A percentile compares a stretch with the other conserved stretches of the same genome.
phyloP scores from a whole-genome alignment of 23 tunicate genomes.

The Clavelina lepadiformis region DNA sequence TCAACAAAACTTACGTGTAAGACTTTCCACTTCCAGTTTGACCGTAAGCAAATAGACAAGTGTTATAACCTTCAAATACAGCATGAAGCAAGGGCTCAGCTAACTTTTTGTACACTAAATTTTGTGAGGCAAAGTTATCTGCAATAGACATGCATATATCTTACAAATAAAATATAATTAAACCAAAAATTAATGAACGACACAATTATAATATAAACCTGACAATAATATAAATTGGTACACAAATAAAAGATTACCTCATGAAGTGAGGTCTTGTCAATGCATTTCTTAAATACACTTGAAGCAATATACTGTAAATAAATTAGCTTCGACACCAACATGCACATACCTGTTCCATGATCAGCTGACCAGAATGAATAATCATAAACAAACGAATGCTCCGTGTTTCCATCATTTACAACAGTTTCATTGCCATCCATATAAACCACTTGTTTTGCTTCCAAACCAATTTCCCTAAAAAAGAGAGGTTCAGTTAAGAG shows the following conservation, averaged over 20 bases:
- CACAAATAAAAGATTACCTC: no score
- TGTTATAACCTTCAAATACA: constrained; percentile 74
- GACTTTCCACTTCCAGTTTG: constrained; percentile 91
- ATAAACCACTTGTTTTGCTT: constrained; percentile 55
- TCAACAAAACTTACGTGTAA: constrained; percentile 57
- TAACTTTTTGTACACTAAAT: constrained; percentile 48
- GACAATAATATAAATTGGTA: not conserved
- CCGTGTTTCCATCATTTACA: constrained; percentile 47
- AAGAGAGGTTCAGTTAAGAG: no score
- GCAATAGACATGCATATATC: not conserved
- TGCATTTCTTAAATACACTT: no score
- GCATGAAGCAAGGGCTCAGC: constrained; percentile 63
- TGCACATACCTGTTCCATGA: constrained; percentile 28
- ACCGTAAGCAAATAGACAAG: constrained; percentile 89
- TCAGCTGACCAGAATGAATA: constrained; percentile 68
- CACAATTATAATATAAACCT: not conserved
- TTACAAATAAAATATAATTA: no score
- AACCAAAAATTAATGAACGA: not conserved
- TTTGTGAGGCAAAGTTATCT: constrained; percentile 58
- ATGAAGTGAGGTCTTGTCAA: no score
- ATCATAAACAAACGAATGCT: constrained; percentile 59
- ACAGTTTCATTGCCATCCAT: constrained; percentile 63
- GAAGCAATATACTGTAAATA: not conserved
- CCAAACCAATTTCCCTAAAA: constrained; percentile 43
- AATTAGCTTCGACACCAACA: not conserved